Conservation (phyloP, 1,140 invertebrate genomes). For the Caenorhabditis inopinata region DNA sequence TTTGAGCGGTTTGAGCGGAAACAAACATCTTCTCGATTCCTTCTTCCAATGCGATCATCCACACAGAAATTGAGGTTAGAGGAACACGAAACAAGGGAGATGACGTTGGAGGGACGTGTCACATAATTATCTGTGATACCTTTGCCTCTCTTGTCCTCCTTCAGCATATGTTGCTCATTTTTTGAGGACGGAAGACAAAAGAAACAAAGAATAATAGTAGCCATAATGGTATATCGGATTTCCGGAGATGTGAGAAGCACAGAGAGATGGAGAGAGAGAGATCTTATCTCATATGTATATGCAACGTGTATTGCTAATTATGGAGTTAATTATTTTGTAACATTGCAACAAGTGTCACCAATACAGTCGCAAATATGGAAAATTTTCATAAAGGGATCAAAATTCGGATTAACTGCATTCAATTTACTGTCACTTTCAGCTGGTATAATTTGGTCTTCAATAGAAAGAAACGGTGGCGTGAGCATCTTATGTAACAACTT, state of each 20-base stretch:
- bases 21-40: conserved; percentile 19
- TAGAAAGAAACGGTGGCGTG: no score
- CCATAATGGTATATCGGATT: conserved; percentile 8
- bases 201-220: no score
- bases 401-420: no score
- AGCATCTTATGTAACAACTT: no score
- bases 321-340: no score
- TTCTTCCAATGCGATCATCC: no score
- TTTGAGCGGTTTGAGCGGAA: neutral
- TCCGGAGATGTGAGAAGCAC: neutral
- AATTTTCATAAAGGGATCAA: no score
- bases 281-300: conserved; percentile 12
- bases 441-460: no score
- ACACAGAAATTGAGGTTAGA: neutral
- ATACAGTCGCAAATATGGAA: no score
- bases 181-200: neutral
- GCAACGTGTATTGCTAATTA: neutral
- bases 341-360: no score
- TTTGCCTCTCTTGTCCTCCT: neutral
- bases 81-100: neutral
- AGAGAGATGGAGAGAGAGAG: no score
- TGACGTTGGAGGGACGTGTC: neutral
- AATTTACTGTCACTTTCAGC: no score
- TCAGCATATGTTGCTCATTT: neutral
- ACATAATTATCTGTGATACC: conserved; percentile 14